Evolutionary conservation across 1,140 invertebrate species (phyloP), one percentile per base, ranked within the genome.

Genomic region (Neodiprion lecontei): DNA sequence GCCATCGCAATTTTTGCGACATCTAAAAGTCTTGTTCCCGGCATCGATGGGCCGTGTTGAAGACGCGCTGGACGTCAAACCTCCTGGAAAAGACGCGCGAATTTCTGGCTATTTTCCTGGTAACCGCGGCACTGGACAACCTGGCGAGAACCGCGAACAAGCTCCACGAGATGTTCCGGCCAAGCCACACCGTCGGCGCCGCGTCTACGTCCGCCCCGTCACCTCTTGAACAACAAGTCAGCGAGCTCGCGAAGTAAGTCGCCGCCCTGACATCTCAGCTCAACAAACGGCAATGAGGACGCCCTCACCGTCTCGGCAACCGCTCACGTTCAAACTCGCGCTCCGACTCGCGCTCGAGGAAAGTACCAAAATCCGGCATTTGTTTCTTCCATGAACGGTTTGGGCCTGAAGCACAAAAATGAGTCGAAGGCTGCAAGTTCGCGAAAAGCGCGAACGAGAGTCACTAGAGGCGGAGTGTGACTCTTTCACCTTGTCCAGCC

Each of bases 1-100:
- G 69, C 82, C 84, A 11, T 82, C 83, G 17, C 79, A 82, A 23
- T 81, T 84, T 67, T 74, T 83, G 4, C 75, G 83, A 5, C 79
- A 82, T 53, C 74, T 85, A 23, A 50, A 71, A 50, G 73, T 77
- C 1, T 68, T 84, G 4, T 80, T 80, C 12, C 78, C 77, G 1
- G 72, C 72, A 11, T 53, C 78, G 9, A 72, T 79, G 9, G 69
- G 21, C 14, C 40, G 28, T 23, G 21, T 1, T 65, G 48, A 7
- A 40, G 50, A 21, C 68, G 9, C n/a, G 9, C 12, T 40, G 67
- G 68, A 50, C n/a, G 1, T 50, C 40, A 14, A 47, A 53, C 9
- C 50, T 75, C 23, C 72, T 50, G 47, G 68, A 67, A 48, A 23
- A 69, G 72, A 68, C 72, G 23, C 40, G 40, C 48, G 53, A 73